phyloP scores from a whole-genome alignment of 2,888 invertebrate species.

The Clivina fossor region DNA sequence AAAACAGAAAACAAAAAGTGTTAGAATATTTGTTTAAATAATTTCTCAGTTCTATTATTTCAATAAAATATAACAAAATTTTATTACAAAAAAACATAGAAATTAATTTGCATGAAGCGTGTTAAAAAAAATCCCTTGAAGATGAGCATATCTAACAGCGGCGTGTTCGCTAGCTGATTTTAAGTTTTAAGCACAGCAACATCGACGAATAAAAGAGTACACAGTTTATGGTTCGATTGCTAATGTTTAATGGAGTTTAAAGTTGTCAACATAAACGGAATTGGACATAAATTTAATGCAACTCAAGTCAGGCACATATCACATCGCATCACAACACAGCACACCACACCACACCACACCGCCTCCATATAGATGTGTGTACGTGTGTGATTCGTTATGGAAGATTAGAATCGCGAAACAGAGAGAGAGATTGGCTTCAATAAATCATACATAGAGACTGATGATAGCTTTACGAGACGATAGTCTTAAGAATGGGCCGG shows the following conservation, averaged over 20 bases:
- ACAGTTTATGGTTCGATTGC: slow-evolving; percentile 45
- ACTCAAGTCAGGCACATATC: slow-evolving; percentile 37
- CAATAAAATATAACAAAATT: too few species aligned
- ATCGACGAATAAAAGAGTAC: slow-evolving; percentile 46
- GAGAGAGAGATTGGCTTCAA: slow-evolving; percentile 10
- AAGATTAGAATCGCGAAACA: slow-evolving; percentile 22
- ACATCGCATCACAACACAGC: neutral
- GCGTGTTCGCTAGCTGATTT: too few species aligned
- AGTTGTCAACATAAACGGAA: slow-evolving; percentile 49
- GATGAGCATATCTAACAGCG: too few species aligned
- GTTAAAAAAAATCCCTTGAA: too few species aligned
- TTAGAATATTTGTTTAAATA: too few species aligned
- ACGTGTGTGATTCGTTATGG: slow-evolving; percentile 18
- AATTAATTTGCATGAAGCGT: too few species aligned
- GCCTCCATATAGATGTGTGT: slow-evolving; percentile 3
- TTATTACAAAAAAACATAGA: too few species aligned
- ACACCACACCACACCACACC: too few species aligned
- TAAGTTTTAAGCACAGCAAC: too few species aligned
- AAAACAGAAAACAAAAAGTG: too few species aligned
- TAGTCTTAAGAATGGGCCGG: neutral
- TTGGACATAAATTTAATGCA: slow-evolving; percentile 47
- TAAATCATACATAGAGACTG: slow-evolving; percentile 18
- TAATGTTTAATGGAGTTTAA: slow-evolving; percentile 49
- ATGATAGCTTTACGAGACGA: slow-evolving; percentile 20
- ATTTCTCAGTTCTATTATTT: too few species aligned